Percentiles rank a stretch among this genome's conserved stretches.
Evolutionary conservation across 1,140 invertebrate genomes (phyloP).

Genomic region (Brachionus rotundiformis): DNA sequence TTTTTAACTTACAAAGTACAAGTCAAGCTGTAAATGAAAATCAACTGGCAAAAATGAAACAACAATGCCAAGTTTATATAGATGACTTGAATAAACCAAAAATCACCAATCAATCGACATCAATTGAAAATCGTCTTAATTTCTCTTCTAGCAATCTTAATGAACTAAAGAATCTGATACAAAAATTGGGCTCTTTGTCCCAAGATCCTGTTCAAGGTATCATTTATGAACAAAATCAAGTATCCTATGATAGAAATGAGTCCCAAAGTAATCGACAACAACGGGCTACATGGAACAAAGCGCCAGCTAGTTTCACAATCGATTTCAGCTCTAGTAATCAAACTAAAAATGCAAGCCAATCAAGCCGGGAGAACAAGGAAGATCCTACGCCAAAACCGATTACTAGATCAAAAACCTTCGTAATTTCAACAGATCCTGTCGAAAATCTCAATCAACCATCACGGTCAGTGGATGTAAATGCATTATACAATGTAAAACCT

Average conservation of each 20-base stretch:
- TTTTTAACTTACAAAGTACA: background rate
- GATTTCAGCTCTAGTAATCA: background rate
- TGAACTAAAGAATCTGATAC: background rate
- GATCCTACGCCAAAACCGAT: background rate
- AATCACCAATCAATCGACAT: background rate
- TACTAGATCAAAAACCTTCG: slow-evolving; percentile 44
- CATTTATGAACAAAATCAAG: background rate
- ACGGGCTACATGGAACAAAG: slow-evolving; percentile 11
- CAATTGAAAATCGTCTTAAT: background rate
- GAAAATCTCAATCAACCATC: background rate
- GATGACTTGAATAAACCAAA: background rate
- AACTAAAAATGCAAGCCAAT: background rate
- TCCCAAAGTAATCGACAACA: background rate
- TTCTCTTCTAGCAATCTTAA: background rate
- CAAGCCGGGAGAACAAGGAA: background rate
- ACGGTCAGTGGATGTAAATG: background rate
- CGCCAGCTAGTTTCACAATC: background rate
- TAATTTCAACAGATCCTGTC: background rate
- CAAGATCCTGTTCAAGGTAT: background rate
- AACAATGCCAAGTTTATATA: slow-evolving; percentile 4
- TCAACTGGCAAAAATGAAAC: slow-evolving; percentile 6
- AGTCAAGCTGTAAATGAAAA: slow-evolving; percentile 16
- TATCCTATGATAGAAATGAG: background rate
- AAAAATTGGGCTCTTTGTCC: background rate
- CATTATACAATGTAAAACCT: slow-evolving; percentile 40